Evolutionary conservation across 1,140 invertebrate species (phyloP).

Genomic region (Brachionus plicatilis): DNA sequence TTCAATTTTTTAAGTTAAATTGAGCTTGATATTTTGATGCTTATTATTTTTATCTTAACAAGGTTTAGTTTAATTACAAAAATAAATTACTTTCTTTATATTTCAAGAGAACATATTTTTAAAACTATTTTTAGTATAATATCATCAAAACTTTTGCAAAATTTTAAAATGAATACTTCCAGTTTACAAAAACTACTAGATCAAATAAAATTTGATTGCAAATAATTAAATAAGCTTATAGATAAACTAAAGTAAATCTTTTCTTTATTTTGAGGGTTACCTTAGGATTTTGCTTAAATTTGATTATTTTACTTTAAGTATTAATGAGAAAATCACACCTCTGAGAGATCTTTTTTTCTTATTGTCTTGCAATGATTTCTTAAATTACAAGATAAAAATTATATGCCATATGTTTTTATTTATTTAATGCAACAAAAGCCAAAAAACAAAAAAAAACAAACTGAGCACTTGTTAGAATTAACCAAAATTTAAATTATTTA

Average conservation of each 20-base stretch:
- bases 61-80: neutral
- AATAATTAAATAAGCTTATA: neutral
- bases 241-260: neutral
- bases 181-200: neutral
- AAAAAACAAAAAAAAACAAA: neutral
- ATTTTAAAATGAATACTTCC: neutral
- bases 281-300: neutral
- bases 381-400: neutral
- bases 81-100: neutral
- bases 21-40: neutral
- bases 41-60: too few relatives aligned
- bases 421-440: neutral
- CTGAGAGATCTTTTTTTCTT: neutral
- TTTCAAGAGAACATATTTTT: neutral
- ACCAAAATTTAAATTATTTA: neutral
- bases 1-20: neutral
- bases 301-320: neutral
- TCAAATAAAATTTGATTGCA: neutral
- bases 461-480: neutral
- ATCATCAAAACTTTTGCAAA: too few relatives aligned
- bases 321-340: neutral
- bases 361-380: neutral
- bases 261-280: neutral
- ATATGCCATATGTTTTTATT: neutral
- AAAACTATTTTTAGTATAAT: neutral